These are phyloP conservation scores for Chymomyza costata DNA, from an alignment of 1,140 invertebrate species.

Conservation along the genomic window DNA sequence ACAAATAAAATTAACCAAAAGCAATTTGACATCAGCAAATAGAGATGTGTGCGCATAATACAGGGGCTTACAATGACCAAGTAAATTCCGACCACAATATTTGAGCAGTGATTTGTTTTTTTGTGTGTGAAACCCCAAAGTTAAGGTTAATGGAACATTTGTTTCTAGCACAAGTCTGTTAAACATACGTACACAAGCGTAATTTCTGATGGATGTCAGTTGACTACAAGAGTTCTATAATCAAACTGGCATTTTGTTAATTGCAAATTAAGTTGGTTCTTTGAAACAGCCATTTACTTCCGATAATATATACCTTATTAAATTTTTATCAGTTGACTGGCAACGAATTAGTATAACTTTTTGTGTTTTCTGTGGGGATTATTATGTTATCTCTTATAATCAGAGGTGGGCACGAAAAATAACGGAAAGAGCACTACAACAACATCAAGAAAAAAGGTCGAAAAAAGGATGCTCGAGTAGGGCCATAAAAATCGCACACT, in stretches of 20 bases:
- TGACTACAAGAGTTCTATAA: too few relatives aligned
- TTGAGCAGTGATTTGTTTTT: neutral
- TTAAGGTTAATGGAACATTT: too few relatives aligned
- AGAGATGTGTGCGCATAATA: too few relatives aligned
- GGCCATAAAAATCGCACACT: too few relatives aligned
- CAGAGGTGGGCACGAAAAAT: too few relatives aligned
- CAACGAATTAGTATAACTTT: conserved; percentile 9
- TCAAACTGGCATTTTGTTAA: too few relatives aligned
- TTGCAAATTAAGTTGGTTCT: conserved; percentile 11
- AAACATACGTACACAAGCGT: neutral
- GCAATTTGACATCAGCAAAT: conserved; percentile 13
- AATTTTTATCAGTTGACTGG: too few relatives aligned
- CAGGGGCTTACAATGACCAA: conserved; percentile 20
- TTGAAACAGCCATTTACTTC: conserved; percentile 20
- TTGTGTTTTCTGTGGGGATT: conserved; percentile 20
- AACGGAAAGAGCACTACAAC: too few relatives aligned
- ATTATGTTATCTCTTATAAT: conserved; percentile 32
- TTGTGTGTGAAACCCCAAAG: conserved; percentile 35
- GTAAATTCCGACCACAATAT: conserved; percentile 20
- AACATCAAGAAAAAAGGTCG: too few relatives aligned
- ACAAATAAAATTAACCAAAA: conserved; percentile 7
- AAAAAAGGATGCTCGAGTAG: too few relatives aligned
- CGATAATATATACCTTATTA: too few relatives aligned
- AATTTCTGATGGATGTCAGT: conserved; percentile 19
- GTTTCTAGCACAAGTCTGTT: too few relatives aligned